Evolutionary conservation across 2,797 vertebrate genomes (phyloP), one percentile per base, ranked within the genome.

Genomic region (Gymnodraco acuticeps): DNA sequence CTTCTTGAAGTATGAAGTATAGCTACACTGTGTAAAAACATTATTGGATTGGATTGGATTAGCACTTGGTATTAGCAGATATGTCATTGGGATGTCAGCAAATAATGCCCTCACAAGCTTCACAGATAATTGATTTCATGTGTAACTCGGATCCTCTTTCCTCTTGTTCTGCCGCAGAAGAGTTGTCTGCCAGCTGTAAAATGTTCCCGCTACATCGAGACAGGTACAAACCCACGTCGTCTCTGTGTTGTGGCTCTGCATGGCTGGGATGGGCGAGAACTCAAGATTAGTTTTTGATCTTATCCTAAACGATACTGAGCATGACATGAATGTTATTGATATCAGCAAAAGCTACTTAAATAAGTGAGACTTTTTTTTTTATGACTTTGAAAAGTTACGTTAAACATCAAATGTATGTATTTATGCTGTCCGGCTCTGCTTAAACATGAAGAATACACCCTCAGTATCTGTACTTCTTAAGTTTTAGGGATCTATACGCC

Each of bases 121-220:
- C 14, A 7, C 68, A 64, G 42, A 64, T 64, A 13, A 51, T 16
- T 45, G 9, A 47, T 68, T 56, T 20, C 53, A 45, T 47, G 70
- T 77, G 16, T 89, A 87, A 89, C 84, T n/a, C 64, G 68, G 48
- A 64, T 61, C 42, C 7, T 92, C 43, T 90, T 48, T 80, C 75
- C 84, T 74, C 75, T 75, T 70, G 62, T 85, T 73, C 68, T 75
- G 81, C 92, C 90, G 88, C 92, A 93, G 85, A 89, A 88, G 89
- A 92, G 81, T 81, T 87, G 72, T 63, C 79, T 61, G 60, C 75
- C 20, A 85, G 78, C 91, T 89, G 82, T 94, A 92, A 94, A 89
- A 94, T 94, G 94, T 93, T 93, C 90, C 93, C 89, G 62, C 81
- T 89, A 83, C 93, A 94, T 64, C 87, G 91, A 93, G 93, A 94